Evolutionary conservation across 1,140 invertebrate genomes (phyloP).

Genomic region (Zaprionus tsacasi): DNA sequence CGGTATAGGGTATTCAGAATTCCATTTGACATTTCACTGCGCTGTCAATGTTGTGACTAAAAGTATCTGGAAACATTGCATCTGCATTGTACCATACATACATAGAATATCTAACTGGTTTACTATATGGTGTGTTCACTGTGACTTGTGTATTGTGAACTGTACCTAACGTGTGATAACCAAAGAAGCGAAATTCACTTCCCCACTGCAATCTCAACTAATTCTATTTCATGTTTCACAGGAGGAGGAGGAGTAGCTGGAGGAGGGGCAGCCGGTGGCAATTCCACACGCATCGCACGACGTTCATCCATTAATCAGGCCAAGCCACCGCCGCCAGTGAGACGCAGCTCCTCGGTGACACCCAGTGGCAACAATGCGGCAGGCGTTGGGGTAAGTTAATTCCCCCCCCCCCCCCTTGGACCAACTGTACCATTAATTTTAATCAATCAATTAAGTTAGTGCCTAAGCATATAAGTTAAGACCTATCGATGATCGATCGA

Average conservation of each 20-base stretch:
- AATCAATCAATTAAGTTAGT: constrained; percentile 47
- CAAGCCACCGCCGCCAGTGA: constrained; percentile 93
- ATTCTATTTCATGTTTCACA: constrained; percentile 43
- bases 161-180: constrained; percentile 50
- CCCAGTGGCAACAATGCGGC: constrained; percentile 69
- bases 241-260: constrained; percentile 52
- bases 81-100: not conserved
- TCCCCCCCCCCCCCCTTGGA: not conserved
- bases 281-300: constrained; percentile 77
- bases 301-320: constrained; percentile 87
- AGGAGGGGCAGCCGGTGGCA: constrained; percentile 41
- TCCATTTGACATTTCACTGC: not conserved
- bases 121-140: constrained; percentile 59
- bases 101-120: constrained; percentile 43
- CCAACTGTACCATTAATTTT: not conserved
- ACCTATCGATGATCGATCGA: constrained; percentile 8
- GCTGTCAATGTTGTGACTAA: constrained; percentile 27
- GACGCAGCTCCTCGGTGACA: constrained; percentile 93
- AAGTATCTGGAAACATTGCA: constrained; percentile 1
- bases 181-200: not conserved
- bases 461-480: constrained; percentile 40
- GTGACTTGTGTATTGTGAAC: constrained; percentile 19
- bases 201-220: constrained; percentile 21
- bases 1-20: not conserved
- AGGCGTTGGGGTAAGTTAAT: constrained; percentile 70